Conservation (phyloP, 2,797 vertebrate species). For the Bucorvus abyssinicus region DNA sequence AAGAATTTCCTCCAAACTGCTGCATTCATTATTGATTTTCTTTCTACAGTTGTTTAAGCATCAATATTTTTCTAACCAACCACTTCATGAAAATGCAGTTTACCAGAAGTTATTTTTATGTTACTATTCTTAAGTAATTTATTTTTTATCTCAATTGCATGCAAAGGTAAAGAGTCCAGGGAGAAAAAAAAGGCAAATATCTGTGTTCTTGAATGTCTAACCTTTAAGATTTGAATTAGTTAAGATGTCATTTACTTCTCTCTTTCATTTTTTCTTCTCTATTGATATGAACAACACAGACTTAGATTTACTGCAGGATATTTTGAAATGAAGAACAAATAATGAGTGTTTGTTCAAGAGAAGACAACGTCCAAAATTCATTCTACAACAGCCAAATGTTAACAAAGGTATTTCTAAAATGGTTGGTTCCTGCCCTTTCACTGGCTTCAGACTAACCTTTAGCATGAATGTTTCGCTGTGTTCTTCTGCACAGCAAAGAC, state of each 20-base stretch:
- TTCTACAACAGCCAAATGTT: background rate
- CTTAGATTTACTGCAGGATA: background rate
- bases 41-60: constrained; percentile 59
- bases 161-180: constrained; percentile 10
- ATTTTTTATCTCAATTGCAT: constrained; percentile 10
- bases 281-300: background rate
- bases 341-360: background rate
- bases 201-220: background rate
- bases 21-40: constrained; percentile 60
- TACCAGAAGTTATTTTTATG: constrained; percentile 56
- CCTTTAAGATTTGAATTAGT: background rate
- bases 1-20: constrained; percentile 42
- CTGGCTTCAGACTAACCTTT: background rate
- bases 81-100: constrained; percentile 55
- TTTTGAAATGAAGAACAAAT: constrained; percentile 23
- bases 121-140: constrained; percentile 17
- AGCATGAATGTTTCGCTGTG: background rate
- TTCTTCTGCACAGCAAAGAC: background rate
- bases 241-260: background rate
- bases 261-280: background rate
- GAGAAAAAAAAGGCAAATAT: background rate
- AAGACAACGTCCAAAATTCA: background rate
- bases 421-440: background rate
- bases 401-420: background rate
- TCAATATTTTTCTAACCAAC: constrained; percentile 61